These are phyloP conservation scores for Coregonus suidteri DNA, from an alignment of 2,797 vertebrate genomes.

Conservation along the genomic window DNA sequence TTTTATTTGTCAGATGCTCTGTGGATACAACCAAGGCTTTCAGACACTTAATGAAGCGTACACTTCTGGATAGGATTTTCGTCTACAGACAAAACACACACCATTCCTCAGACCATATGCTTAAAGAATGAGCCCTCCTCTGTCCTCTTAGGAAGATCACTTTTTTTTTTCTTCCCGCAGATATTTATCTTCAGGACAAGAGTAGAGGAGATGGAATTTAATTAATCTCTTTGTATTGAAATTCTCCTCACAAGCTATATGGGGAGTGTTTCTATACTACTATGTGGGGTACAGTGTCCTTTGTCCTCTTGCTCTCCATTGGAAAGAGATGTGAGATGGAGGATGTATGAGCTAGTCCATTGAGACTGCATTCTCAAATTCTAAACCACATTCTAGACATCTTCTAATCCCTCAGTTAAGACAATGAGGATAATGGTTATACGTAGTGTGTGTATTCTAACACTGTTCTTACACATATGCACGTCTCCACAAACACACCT, in stretches of 20 bases:
- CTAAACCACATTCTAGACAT: not conserved
- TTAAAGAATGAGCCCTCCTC: constrained; percentile 34
- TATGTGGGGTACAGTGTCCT: constrained; percentile 6
- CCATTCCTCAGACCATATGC: constrained; percentile 25
- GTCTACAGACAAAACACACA: constrained; percentile 21
- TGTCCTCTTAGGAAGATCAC: constrained; percentile 47
- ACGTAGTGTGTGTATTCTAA: not conserved
- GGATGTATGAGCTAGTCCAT: constrained; percentile 7
- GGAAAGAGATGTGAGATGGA: constrained; percentile 1
- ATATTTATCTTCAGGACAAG: constrained; percentile 41
- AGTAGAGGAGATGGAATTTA: constrained; percentile 30
- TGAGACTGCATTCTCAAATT: not conserved
- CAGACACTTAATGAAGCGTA: constrained; percentile 38
- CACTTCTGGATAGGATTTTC: constrained; percentile 15
- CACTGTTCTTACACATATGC: not conserved
- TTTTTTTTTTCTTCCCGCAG: constrained; percentile 39
- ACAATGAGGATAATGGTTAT: not conserved
- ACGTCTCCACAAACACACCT: not conserved
- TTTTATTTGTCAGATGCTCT: constrained; percentile 25
- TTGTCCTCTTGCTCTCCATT: not conserved
- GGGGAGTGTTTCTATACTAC: constrained; percentile 8
- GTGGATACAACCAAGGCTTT: constrained; percentile 21
- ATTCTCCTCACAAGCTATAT: constrained; percentile 21
- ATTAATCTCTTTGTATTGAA: constrained; percentile 49
- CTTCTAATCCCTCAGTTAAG: not conserved